Conservation (phyloP, 2,113 vertebrate species). For the Eupsittula cactorum region DNA sequence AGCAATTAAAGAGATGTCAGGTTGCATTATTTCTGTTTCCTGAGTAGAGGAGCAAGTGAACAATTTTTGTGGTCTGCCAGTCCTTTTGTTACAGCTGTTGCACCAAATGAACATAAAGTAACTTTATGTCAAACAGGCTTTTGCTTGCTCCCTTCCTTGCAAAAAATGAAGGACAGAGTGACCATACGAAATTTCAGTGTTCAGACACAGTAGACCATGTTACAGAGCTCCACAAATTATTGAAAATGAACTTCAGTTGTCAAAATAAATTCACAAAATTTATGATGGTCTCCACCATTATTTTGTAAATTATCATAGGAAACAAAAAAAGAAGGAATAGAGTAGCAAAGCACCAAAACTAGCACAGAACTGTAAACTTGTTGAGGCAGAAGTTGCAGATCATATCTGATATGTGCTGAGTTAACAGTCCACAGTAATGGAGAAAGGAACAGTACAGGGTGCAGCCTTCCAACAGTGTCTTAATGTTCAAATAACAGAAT, state of each 20-base stretch:
- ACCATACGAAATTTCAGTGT: background rate
- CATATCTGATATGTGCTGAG: background rate
- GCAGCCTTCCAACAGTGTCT: background rate
- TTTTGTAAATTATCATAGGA: background rate
- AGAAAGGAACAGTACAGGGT: background rate
- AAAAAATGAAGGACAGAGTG: background rate
- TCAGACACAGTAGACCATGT: background rate
- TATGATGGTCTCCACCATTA: background rate
- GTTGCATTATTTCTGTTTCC: background rate
- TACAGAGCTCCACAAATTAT: background rate
- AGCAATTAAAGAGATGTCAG: background rate
- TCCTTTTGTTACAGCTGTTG: background rate
- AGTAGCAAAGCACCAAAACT: background rate
- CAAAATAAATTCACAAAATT: background rate
- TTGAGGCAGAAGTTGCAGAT: background rate
- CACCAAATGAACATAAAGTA: background rate
- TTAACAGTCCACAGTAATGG: background rate
- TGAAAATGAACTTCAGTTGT: background rate
- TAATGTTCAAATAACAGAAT: background rate
- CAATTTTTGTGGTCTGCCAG: background rate
- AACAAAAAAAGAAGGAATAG: background rate
- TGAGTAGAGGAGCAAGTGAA: background rate
- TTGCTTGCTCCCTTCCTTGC: background rate
- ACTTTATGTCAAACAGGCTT: background rate
- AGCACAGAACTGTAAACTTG: background rate